Percentiles rank a stretch among this genome's conserved stretches.
Conservation (phyloP, 2,888 invertebrate species). For the Eupithecia subfuscata region DNA sequence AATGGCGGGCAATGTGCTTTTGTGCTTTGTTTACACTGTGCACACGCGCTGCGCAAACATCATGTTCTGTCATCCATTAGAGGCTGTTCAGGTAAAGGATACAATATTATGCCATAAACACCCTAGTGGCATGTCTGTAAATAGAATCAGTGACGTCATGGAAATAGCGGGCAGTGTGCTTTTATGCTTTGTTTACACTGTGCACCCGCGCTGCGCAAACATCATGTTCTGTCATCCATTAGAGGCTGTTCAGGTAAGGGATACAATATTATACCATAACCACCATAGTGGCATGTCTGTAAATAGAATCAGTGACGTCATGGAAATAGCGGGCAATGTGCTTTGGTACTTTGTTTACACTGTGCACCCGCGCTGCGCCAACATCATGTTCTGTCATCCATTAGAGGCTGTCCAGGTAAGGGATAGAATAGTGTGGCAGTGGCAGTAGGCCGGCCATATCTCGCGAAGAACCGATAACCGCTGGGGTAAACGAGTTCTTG, state of each 20-base stretch:
- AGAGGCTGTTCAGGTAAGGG: constrained; percentile 71
- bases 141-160: constrained; percentile 47
- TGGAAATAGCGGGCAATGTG: too few relatives aligned
- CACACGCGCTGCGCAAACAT: constrained; percentile 65
- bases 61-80: constrained; percentile 72
- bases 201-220: too few relatives aligned
- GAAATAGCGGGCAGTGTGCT: constrained; percentile 68
- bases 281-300: not conserved
- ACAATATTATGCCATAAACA: too few relatives aligned
- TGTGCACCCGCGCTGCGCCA: too few relatives aligned
- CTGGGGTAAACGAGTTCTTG: too few relatives aligned
- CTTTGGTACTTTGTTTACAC: too few relatives aligned
- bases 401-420: constrained; percentile 74
- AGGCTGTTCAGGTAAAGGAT: constrained; percentile 69
- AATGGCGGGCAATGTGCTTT: constrained; percentile 64
- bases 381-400: constrained; percentile 71
- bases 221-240: constrained; percentile 71
- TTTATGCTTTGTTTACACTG: constrained; percentile 52
- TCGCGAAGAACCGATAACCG: too few relatives aligned
- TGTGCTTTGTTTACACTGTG: constrained; percentile 53
- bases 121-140: not conserved
- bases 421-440: too few relatives aligned
- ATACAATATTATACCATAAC: too few relatives aligned
- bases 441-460: too few relatives aligned
- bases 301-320: not conserved